These are phyloP conservation scores for Piprites chloris DNA, from an alignment of 2,113 vertebrate genomes.

Conservation along the genomic window DNA sequence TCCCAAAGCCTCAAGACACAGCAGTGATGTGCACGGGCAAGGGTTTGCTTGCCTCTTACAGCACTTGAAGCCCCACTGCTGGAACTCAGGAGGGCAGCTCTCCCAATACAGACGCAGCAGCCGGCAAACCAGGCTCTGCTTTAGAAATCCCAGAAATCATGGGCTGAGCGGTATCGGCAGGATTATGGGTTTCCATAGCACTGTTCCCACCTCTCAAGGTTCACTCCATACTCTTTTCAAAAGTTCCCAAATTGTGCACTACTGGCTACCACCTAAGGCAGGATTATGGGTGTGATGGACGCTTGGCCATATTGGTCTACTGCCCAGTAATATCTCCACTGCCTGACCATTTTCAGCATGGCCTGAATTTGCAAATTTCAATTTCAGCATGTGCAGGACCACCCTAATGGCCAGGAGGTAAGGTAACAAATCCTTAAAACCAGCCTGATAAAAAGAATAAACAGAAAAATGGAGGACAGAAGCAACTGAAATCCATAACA, in stretches of 20 bases:
- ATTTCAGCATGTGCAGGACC: background rate
- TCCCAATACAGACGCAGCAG: background rate
- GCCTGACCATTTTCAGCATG: background rate
- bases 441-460: background rate
- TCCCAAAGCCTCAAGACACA: background rate
- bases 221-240: background rate
- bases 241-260: background rate
- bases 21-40: background rate
- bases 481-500: background rate
- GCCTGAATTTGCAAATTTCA: background rate
- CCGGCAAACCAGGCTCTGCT: background rate
- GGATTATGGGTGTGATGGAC: background rate
- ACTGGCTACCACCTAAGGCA: background rate
- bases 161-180: background rate
- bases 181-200: background rate
- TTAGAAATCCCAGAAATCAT: background rate
- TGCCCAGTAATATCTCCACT: background rate
- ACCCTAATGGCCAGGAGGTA: background rate
- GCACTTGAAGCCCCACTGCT: background rate
- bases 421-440: slow-evolving; percentile 7
- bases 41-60: background rate
- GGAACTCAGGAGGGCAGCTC: background rate
- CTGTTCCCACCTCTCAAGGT: background rate
- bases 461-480: background rate
- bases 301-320: background rate